phyloP scores from a whole-genome alignment of 2,888 invertebrate genomes.

The Plusia festucae region DNA sequence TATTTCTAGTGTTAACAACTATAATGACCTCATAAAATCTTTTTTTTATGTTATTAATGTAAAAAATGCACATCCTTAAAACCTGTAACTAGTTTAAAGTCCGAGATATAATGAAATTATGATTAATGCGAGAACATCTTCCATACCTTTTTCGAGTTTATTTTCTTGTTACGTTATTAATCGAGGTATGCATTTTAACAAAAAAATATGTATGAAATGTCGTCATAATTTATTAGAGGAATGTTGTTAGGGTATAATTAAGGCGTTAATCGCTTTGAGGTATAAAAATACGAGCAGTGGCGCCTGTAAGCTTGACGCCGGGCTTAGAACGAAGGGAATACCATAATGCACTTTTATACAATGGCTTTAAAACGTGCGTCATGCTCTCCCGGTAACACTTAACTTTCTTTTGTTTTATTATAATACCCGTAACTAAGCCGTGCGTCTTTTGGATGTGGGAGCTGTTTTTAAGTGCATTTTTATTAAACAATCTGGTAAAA shows the following conservation, averaged over 20 bases:
- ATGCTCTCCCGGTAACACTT: conserved; percentile 22
- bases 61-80: conserved; percentile 1
- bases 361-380: conserved; percentile 28
- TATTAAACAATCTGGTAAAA: no score
- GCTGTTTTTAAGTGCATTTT: not conserved
- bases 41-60: not conserved
- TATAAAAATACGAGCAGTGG: conserved; percentile 55
- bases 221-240: conserved; percentile 62
- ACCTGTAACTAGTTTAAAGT: not conserved
- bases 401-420: conserved; percentile 18
- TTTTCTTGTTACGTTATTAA: conserved; percentile 11
- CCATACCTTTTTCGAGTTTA: conserved; percentile 2
- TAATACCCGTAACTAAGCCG: not conserved
- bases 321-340: conserved; percentile 36
- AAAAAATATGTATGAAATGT: conserved; percentile 45
- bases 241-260: conserved; percentile 64
- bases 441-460: not conserved
- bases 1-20: conserved; percentile 5
- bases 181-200: conserved; percentile 23
- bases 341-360: conserved; percentile 47
- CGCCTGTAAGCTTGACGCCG: conserved; percentile 56
- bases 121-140: not conserved
- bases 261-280: conserved; percentile 62
- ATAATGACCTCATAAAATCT: not conserved
- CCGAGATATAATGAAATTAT: conserved; percentile 4